Base-by-base conservation (phyloP, 2,113 vertebrate genomes). In the Tyrannus savana region DNA sequence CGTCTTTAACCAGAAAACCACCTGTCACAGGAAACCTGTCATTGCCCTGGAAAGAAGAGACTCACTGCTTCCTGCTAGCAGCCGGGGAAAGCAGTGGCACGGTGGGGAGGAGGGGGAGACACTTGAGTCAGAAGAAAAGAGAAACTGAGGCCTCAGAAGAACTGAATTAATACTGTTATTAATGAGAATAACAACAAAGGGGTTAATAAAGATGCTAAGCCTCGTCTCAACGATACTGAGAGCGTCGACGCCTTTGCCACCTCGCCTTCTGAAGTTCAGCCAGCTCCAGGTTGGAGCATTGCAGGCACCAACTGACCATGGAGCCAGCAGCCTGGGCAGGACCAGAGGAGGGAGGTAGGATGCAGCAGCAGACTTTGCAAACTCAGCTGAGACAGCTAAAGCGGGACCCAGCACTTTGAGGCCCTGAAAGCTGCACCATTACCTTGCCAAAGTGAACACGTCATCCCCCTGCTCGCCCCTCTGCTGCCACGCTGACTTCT, bases 11-110 rank as follows among this genome's bases (percentile, higher is more conserved):
- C 90, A 97, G 96, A 97, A 98, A 98, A 98, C 98, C 97, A 96
- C 95, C 96, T 97, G 96, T 91, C 98, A 98, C 98, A 98, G 98
- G 98, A 99, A 99, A 98, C 93, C 92, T 93, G 96, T 97, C 98
- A 98, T 89, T 94, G 89, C 96, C 97, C 98, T 97, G 98, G 98
- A 98, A 99, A 98, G 98, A 98, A 98, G 96, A 97, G 95, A 91
- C 83, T 97, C 87, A 89, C 94, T 91, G 94, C 98, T 99, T 99
- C 98, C 98, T 98, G 98, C 98, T 22, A 73, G 89, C 92, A 93
- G 93, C 92, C 84, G 86, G 92, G 97, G 96, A 96, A 97, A 95
- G 64, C 94, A 74, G 84, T 30, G 0, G 74, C 63, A 41, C 10
- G 4, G 56, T 9, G 76, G 76, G 76, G 90, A 90, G 93, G 85